Conservation (phyloP, 2,888 invertebrate species). For the Erynnis tages region DNA sequence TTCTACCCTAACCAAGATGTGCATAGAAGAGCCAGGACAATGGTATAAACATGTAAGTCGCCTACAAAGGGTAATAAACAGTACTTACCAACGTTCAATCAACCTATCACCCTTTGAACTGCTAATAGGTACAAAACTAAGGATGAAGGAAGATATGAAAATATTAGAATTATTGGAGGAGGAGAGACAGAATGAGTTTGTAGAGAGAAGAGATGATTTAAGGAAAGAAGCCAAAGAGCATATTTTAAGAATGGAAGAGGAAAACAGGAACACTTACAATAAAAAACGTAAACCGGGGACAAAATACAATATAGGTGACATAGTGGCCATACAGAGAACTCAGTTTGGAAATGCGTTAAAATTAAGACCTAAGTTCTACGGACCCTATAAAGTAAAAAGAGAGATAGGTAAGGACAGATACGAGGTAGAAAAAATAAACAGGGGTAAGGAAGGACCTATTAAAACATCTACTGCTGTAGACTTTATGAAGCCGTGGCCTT, state of each 20-base stretch:
- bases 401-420: not conserved
- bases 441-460: not conserved
- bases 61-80: conserved; percentile 4
- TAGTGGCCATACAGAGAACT: not conserved
- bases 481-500: conserved; percentile 9
- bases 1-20: not conserved
- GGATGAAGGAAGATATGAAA: not conserved
- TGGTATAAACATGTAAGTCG: conserved; percentile 19
- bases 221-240: not conserved
- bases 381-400: not conserved
- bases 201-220: not conserved
- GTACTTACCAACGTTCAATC: conserved; percentile 7
- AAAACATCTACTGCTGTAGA: conserved; percentile 1
- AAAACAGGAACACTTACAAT: not conserved
- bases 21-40: conserved; percentile 4
- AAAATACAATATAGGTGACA: not conserved
- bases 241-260: not conserved
- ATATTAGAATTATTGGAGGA: conserved; percentile 3
- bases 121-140: not conserved
- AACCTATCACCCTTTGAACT: not conserved
- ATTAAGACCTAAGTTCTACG: conserved; percentile 2
- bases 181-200: not conserved
- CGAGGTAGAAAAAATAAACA: not conserved
- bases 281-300: not conserved
- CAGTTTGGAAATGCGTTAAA: conserved; percentile 2